Percentiles rank a stretch among this genome's conserved stretches.
These are phyloP conservation scores for Thymelicus lineola DNA, from an alignment of 2,888 invertebrate species.

Conservation along the genomic window DNA sequence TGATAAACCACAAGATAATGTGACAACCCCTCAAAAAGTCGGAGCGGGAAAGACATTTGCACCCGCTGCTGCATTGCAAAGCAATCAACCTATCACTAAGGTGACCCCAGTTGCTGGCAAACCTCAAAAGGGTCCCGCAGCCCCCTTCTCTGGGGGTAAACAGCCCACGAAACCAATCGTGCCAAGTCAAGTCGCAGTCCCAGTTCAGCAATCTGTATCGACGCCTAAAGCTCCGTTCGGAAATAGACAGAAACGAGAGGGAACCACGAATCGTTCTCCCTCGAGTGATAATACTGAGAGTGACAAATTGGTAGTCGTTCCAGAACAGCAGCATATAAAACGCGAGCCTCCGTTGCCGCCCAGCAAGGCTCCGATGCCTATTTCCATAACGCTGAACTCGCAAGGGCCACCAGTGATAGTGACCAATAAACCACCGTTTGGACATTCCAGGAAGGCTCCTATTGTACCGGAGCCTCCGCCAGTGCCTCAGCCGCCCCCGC, in stretches of 20 bases:
- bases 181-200: constrained; percentile 71
- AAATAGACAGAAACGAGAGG: constrained; percentile 77
- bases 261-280: constrained; percentile 69
- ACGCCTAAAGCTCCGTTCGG: constrained; percentile 78
- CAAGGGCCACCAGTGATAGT: constrained; percentile 80
- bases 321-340: constrained; percentile 59
- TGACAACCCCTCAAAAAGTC: constrained; percentile 29
- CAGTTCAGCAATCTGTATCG: constrained; percentile 74
- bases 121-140: constrained; percentile 70
- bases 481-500: constrained; percentile 72
- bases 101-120: constrained; percentile 63
- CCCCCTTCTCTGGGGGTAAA: constrained; percentile 77
- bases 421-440: constrained; percentile 77
- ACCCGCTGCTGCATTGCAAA: constrained; percentile 55
- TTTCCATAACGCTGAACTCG: constrained; percentile 77
- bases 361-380: constrained; percentile 79
- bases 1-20: constrained; percentile 54
- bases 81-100: constrained; percentile 59
- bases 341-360: constrained; percentile 73
- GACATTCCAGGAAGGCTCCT: constrained; percentile 70
- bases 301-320: constrained; percentile 52
- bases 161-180: constrained; percentile 73
- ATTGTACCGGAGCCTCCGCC: constrained; percentile 65
- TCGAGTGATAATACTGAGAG: constrained; percentile 64
- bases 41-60: constrained; percentile 60